These are phyloP conservation scores for Chrysodeixis includens DNA, from an alignment of 2,888 invertebrate species.

Conservation along the genomic window DNA sequence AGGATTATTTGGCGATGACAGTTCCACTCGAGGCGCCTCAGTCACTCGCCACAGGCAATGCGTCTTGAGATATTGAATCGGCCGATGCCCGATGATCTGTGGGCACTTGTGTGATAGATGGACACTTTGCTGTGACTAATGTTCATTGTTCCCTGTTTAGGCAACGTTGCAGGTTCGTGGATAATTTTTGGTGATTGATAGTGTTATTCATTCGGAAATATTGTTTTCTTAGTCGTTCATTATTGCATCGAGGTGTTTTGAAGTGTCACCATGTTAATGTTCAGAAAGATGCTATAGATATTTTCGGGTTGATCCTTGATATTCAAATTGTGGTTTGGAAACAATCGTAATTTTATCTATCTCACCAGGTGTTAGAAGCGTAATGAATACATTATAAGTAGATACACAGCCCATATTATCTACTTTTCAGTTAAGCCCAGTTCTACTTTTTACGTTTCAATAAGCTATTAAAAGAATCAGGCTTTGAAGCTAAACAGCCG, in stretches of 20 bases:
- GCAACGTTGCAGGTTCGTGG: conserved; percentile 20
- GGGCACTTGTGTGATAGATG: conserved; percentile 40
- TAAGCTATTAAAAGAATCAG: neutral
- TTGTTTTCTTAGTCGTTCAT: neutral
- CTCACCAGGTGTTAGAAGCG: no score
- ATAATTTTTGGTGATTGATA: conserved; percentile 37
- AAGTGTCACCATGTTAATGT: no score
- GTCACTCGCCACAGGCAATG: conserved; percentile 23
- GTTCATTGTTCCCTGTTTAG: conserved; percentile 20
- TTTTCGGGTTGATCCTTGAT: no score
- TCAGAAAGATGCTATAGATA: no score
- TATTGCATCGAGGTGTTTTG: no score
- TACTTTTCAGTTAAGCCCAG: no score
- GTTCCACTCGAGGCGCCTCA: conserved; percentile 30
- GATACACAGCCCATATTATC: no score
- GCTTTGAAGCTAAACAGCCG: neutral
- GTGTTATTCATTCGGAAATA: neutral
- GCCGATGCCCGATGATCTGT: conserved; percentile 41
- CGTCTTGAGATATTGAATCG: conserved; percentile 36
- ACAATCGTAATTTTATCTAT: no score
- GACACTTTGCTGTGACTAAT: conserved; percentile 39
- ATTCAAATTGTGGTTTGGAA: no score
- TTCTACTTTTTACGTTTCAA: no score
- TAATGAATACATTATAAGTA: no score
- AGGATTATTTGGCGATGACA: conserved; percentile 43